Evolutionary conservation across 2,888 invertebrate genomes (phyloP).

Genomic region (Halictus quadricinctus): DNA sequence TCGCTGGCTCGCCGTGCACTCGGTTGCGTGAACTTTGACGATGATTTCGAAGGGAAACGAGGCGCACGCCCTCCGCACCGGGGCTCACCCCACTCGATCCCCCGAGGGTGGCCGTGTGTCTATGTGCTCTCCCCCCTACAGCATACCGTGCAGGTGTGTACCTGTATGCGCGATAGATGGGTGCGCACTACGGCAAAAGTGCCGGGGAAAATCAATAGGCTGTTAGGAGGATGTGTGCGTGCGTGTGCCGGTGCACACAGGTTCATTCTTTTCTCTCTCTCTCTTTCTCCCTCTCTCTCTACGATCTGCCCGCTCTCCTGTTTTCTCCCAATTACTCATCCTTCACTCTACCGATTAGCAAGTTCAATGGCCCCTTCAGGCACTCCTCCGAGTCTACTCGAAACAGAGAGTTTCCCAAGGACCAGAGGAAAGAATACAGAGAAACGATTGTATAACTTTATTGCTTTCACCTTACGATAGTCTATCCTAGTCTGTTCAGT

Average conservation of each 20-base stretch:
- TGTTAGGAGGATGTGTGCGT: conserved; percentile 26
- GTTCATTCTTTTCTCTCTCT: neutral
- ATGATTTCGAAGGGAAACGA: conserved; percentile 72
- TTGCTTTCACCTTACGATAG: conserved; percentile 1
- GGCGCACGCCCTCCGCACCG: conserved; percentile 73
- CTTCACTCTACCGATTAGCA: neutral
- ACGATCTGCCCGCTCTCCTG: neutral
- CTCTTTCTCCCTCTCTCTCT: neutral
- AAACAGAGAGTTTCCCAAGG: neutral
- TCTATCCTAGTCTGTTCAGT: neutral
- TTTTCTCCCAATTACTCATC: conserved; percentile 6
- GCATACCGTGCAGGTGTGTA: neutral
- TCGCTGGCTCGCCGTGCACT: conserved; percentile 27
- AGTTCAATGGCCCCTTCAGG: conserved; percentile 1
- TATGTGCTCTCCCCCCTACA: neutral
- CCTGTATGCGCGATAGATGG: conserved; percentile 70
- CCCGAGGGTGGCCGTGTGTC: conserved; percentile 34
- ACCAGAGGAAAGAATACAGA: conserved; percentile 1
- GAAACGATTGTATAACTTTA: conserved; percentile 13
- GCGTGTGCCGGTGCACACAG: conserved; percentile 52
- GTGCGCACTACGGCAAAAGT: conserved; percentile 77
- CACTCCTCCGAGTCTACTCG: neutral
- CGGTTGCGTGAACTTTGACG: conserved; percentile 71
- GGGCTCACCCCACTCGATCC: conserved; percentile 57
- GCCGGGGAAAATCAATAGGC: conserved; percentile 79